Conservation (phyloP, 2,113 vertebrate genomes). For the Rhea pennata region DNA sequence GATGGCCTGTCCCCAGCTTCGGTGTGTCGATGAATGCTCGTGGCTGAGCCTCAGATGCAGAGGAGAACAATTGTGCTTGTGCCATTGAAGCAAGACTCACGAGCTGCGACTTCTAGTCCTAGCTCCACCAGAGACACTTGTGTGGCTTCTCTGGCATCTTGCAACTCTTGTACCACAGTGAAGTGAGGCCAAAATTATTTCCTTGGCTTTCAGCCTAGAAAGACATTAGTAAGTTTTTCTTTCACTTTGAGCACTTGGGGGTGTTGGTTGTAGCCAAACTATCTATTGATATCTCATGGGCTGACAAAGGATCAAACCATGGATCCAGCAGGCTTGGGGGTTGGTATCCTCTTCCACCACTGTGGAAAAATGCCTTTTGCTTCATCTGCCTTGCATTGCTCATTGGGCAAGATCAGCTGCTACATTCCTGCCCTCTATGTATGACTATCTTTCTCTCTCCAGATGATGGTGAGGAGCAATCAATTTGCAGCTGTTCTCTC, state of each 20-base stretch:
- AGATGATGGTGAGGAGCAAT: neutral
- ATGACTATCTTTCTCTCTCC: neutral
- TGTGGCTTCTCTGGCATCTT: neutral
- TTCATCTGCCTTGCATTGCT: neutral
- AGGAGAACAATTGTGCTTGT: neutral
- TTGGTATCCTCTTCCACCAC: neutral
- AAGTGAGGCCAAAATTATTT: neutral
- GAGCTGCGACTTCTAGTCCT: neutral
- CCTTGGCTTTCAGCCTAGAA: neutral
- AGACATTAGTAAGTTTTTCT: neutral
- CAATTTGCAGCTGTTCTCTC: neutral
- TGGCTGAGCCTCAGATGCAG: neutral
- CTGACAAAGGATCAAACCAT: neutral
- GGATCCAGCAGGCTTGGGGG: neutral
- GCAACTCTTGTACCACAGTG: neutral
- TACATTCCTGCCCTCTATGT: neutral
- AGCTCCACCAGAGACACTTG: neutral
- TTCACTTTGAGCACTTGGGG: neutral
- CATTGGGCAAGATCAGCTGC: neutral
- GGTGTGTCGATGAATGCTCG: neutral
- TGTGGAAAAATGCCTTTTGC: neutral
- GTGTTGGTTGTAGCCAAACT: neutral
- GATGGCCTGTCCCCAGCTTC: neutral
- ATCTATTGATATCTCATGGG: neutral
- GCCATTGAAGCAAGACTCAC: neutral